Conservation (phyloP, 2,888 invertebrate species). For the Panzeria rudis region DNA sequence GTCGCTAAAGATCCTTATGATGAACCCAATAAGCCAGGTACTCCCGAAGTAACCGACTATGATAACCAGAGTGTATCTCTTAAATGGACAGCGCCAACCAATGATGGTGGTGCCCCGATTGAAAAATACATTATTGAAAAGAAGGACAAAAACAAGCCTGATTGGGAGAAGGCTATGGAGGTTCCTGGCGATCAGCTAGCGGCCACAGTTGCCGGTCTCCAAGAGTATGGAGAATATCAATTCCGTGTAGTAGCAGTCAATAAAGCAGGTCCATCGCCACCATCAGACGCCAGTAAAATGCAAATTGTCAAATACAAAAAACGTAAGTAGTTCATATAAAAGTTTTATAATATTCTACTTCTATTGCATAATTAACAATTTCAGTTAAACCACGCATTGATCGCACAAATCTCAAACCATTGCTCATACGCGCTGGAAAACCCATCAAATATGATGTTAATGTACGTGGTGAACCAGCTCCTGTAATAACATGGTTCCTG, state of each 20-base stretch:
- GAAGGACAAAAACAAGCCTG: slow-evolving; percentile 92
- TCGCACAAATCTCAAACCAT: slow-evolving; percentile 95
- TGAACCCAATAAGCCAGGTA: slow-evolving; percentile 94
- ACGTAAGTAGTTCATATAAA: slow-evolving; percentile 86
- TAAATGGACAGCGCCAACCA: slow-evolving; percentile 94
- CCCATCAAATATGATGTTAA: slow-evolving; percentile 96
- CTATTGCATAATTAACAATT: not conserved
- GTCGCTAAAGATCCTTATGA: slow-evolving; percentile 97
- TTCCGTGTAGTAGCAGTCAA: slow-evolving; percentile 96
- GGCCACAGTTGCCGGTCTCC: slow-evolving; percentile 92
- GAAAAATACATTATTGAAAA: slow-evolving; percentile 96
- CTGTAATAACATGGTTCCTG: slow-evolving; percentile 95
- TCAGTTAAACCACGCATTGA: slow-evolving; percentile 98
- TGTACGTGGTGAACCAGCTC: slow-evolving; percentile 97
- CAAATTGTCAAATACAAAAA: slow-evolving; percentile 94
- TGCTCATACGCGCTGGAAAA: slow-evolving; percentile 95
- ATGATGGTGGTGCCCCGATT: slow-evolving; percentile 96
- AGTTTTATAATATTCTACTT: not conserved
- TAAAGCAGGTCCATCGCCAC: slow-evolving; percentile 95
- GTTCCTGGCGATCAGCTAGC: slow-evolving; percentile 89
- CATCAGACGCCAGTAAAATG: slow-evolving; percentile 95
- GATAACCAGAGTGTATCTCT: slow-evolving; percentile 96
- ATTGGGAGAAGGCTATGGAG: slow-evolving; percentile 95
- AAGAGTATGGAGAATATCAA: slow-evolving; percentile 95
- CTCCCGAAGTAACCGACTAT: slow-evolving; percentile 95